Base-by-base conservation (phyloP, 2,113 vertebrate species). In the Bos indicus region DNA sequence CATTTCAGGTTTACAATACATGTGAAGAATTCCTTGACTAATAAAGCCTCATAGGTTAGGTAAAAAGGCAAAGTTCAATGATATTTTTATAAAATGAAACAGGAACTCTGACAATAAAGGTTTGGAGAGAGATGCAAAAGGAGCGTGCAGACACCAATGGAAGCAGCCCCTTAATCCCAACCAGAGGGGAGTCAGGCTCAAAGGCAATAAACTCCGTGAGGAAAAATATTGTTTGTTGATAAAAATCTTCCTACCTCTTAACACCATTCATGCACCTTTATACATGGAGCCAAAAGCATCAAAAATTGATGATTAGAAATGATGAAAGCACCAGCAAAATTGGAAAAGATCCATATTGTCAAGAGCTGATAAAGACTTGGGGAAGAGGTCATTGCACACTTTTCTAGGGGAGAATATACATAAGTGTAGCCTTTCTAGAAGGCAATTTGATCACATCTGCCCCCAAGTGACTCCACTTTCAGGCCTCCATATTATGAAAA, bases 371-470 rank as follows among this genome's bases (percentile, higher is more conserved):
- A 26, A 40, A 13, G 17, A 10, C 26, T 80, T 46, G 64, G 59
- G 6, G 40, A 52, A 25, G 3, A 46, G 25, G 21, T 19, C 25
- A 6, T 2, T 15, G 59, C 21, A 0, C 28, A 7, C 15, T 5
- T 14, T 60, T 26, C 19, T 67, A 1, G 21, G 40, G 40, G 48
- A 26, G 0, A 13, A 15, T 0, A 2, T 26, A 10, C 2, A 1
- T 51, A 15, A 21, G 11, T 7, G 21, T 6, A 64, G 17, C 23
- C 12, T 43, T 82, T 54, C 36, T 52, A 40, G 84, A 62, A 48
- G 40, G 28, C 13, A 59, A 3, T 74, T 46, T 33, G 21, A 15
- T 12, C n/a, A 14, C 48, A 17, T n/a, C 56, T 21, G 3, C 62
- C 80, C 10, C n/a, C 57, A 54, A 2, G 10, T 17, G 11, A 40